phyloP scores from a whole-genome alignment of 2,113 vertebrate genomes.

The Sebastes fasciatus region DNA sequence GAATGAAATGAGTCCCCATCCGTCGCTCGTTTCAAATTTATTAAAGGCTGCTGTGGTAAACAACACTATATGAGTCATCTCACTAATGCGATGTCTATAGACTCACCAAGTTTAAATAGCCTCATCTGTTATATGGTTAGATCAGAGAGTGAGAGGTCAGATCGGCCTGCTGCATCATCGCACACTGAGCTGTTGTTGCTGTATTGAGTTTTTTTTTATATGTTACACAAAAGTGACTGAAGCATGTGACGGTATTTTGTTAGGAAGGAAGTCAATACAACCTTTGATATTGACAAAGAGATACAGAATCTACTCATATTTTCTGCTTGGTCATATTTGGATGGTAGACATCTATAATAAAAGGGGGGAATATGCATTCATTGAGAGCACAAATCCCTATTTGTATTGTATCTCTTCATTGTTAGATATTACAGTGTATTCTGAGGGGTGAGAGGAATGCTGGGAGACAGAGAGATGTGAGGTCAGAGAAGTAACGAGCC shows the following conservation, averaged over 20 bases:
- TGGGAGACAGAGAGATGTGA: constrained; percentile 4
- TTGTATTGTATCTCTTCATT: not conserved
- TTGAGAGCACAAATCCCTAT: not conserved
- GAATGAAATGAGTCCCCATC: constrained; percentile 35
- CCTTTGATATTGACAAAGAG: constrained; percentile 4
- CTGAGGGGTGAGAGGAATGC: constrained; percentile 6
- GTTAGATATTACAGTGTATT: constrained; percentile 28
- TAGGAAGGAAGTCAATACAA: not conserved
- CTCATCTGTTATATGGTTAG: constrained; percentile 49
- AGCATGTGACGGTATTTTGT: not conserved
- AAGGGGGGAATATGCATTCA: not conserved
- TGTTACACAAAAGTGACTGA: constrained; percentile 5
- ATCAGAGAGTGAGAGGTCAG: constrained; percentile 20
- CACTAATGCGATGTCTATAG: constrained; percentile 33
- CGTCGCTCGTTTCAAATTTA: constrained; percentile 44
- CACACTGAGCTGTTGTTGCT: constrained; percentile 10
- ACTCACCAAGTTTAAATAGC: constrained; percentile 38
- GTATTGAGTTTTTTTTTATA: constrained; percentile 26
- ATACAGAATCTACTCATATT: not conserved
- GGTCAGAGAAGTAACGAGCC: not conserved
- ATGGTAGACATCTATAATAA: constrained; percentile 6
- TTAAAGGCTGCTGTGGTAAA: constrained; percentile 41
- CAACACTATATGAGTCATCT: constrained; percentile 28
- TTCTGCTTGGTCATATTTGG: not conserved
- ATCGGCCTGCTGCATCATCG: constrained; percentile 21